A percentile compares a stretch with the other conserved stretches of the same genome.
phyloP scores from a whole-genome alignment of 2,113 vertebrate species.

The Columbina picui region DNA sequence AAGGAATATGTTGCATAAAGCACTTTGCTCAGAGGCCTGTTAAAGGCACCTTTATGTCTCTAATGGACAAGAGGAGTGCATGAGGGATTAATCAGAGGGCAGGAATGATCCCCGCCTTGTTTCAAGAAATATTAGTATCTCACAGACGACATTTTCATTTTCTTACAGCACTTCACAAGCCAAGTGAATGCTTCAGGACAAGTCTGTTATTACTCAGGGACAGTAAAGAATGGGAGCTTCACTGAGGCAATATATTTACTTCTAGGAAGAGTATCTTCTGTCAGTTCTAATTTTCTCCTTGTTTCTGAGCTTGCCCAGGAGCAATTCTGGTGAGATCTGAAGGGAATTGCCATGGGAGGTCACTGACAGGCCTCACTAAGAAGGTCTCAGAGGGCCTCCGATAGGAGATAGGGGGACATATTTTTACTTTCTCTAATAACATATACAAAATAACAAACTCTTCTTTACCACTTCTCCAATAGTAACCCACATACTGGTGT shows the following conservation, averaged over 20 bases:
- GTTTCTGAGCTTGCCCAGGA: conserved; percentile 28
- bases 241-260: conserved; percentile 19
- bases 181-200: not conserved
- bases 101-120: not conserved
- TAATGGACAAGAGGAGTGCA: conserved; percentile 27
- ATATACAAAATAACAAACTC: not conserved
- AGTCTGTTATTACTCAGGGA: conserved; percentile 32
- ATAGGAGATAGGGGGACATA: not conserved
- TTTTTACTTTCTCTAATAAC: not conserved
- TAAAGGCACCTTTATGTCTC: conserved; percentile 41
- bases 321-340: not conserved
- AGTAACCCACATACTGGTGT: not conserved
- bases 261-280: conserved; percentile 18
- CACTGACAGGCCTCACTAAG: not conserved
- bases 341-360: not conserved
- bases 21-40: conserved; percentile 41
- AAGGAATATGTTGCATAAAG: not conserved
- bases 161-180: not conserved
- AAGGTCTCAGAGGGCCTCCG: not conserved
- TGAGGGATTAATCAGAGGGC: conserved; percentile 33
- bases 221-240: conserved; percentile 3
- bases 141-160: conserved; percentile 19
- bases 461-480: not conserved
- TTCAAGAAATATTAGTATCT: conserved; percentile 43
- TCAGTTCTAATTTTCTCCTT: conserved; percentile 50